Base-by-base conservation (phyloP, 2,113 vertebrate species). In the Aldabrachelys gigantea region DNA sequence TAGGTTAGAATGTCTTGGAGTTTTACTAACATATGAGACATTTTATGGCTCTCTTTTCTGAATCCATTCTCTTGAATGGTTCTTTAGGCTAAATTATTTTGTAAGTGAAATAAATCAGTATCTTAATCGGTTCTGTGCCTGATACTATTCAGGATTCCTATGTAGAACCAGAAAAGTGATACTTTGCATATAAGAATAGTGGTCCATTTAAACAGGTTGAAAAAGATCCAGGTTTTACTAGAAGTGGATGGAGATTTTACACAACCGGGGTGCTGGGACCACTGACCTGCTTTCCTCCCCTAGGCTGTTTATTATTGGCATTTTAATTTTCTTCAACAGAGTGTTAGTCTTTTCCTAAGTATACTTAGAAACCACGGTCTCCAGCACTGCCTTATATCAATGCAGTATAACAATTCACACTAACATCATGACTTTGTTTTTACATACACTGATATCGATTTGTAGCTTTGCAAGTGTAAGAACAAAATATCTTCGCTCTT, bases 311-410 rank as follows among this genome's bases (percentile, higher is more conserved):
- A 3, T 86, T 8, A 14, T 25, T 27, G 47, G 21, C 38, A 7
- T 1, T n/a, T 89, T 27, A 3, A 89, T 82, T 87, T 59, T 38
- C 79, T 80, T 14, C 47, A 84, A 49, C 24, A 22, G 8, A 13
- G 29, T 49, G 1, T 6, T 0, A 47, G 54, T 17, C 79, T 38
- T 44, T 80, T 79, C 47, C n/a, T 17, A 53, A 80, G 41, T 41
- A 53, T 31, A 1, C 0, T 11, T 25, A 44, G 25, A 25, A 0
- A 1, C 14, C 31, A 4, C 8, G 47, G 24, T 4, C 38, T 31
- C 52, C 29, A 31, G 29, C 76, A 10, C 52, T 38, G 3, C n/a
- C 49, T 52, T 4, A 80, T 10, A 13, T 27, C 19, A 52, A 16
- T 1, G 22, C 52, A 72, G 24, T 47, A 80, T 27, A 29, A 54